Base-by-base conservation (phyloP, 2,113 vertebrate species). In the Cricetomys ansorgei region DNA sequence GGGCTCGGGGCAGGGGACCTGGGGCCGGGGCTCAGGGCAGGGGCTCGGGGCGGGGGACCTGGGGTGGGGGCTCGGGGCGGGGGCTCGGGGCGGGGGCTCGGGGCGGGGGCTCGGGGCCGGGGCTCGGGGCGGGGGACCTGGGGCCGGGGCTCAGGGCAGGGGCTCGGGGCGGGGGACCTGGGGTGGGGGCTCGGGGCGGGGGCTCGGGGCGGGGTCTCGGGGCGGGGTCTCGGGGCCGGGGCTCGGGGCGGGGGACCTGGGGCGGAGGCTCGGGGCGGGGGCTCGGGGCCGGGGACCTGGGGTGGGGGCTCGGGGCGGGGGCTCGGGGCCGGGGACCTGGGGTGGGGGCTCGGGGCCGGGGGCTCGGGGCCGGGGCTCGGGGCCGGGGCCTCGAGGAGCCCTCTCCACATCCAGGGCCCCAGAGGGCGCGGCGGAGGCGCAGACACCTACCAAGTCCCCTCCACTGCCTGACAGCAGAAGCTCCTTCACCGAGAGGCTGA, bases 401-500 rank as follows among this genome's bases (percentile, higher is more conserved):
- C 19, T 80, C 34, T 19, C 19, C 34, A 37, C 31, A 80, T n/a
- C 50, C 50, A n/a, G 77, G 76, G 31, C 80, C n/a, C 43, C 23
- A 8, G 37, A n/a, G 23, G 43, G 29, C 1, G 0, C 13, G 80
- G n/a, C 15, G 3, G 40, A 16, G n/a, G 15, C 19, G 80, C 12
- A 7, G 40, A 19, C 15, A 1, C 45, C 99, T 97, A 99, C 99
- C 0, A 97, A 91, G 27, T 99, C 99, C 59, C 98, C 98, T 7
- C 97, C 97, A 94, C 98, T 98, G 50, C 94, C 15, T 0, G 99
- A 99, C 5, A 99, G 99, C 76, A 99, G 98, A 65, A 99, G 98
- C 69, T 99, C 99, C 95, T 99, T 99, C 65, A 99, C 99, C 0
- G 99, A 99, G 94, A 99, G 99, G 3, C 97, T 85, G 96, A 98